phyloP scores from a whole-genome alignment of 2,797 vertebrate genomes.

The Sebastes steindachneri region DNA sequence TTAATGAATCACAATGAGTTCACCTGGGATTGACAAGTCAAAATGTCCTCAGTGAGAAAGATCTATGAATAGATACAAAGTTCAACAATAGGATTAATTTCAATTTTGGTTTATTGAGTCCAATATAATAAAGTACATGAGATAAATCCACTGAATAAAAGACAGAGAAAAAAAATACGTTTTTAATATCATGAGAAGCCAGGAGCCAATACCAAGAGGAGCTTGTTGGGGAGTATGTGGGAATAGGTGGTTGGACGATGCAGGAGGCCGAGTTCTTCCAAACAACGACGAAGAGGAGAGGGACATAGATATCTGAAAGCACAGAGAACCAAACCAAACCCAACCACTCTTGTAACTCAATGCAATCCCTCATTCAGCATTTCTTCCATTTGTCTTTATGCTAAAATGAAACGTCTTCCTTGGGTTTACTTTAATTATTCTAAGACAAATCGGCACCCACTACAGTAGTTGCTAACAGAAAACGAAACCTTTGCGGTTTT shows the following conservation, averaged over 20 bases:
- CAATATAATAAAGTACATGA: not conserved
- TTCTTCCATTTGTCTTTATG: not conserved
- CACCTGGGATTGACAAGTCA: not conserved
- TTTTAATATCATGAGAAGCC: not conserved
- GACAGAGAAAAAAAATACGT: not conserved
- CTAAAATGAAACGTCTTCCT: not conserved
- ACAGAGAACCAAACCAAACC: not conserved
- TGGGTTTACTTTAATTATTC: not conserved
- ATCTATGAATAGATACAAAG: not conserved
- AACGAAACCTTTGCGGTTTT: not conserved
- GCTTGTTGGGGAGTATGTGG: not conserved
- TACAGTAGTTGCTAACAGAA: not conserved
- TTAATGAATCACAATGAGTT: not conserved
- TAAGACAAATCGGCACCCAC: too few species aligned
- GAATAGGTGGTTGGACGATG: not conserved
- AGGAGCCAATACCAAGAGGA: not conserved
- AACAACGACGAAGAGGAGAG: not conserved
- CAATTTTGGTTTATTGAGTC: not conserved
- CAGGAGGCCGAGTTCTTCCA: not conserved
- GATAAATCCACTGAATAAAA: not conserved
- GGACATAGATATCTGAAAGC: not conserved
- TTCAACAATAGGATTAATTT: slow-evolving; percentile 1
- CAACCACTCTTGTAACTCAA: too few species aligned
- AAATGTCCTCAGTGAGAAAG: not conserved
- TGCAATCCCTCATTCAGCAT: not conserved